A percentile compares a stretch with the other conserved stretches of the same genome.
These are phyloP conservation scores for Pterophyllum scalare DNA, from an alignment of 2,113 vertebrate species.

Conservation along the genomic window DNA sequence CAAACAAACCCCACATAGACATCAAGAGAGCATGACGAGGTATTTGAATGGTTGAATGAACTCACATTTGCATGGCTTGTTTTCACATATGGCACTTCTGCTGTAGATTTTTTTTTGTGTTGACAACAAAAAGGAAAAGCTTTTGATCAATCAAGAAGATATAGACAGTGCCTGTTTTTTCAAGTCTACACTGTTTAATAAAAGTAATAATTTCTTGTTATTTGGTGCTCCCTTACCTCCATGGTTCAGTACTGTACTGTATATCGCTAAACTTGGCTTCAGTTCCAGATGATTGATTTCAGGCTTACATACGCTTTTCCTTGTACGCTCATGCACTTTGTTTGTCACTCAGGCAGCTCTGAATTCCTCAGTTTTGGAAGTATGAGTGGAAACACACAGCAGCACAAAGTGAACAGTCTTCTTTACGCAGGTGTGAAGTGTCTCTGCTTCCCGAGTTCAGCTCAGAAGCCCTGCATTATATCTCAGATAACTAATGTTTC, in stretches of 20 bases:
- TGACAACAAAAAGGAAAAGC: neutral
- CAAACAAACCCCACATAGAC: neutral
- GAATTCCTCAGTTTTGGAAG: neutral
- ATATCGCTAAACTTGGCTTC: slow-evolving; percentile 20
- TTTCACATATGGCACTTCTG: neutral
- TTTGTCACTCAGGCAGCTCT: slow-evolving; percentile 7
- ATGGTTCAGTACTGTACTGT: slow-evolving; percentile 9
- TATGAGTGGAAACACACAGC: neutral
- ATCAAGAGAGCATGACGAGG: neutral
- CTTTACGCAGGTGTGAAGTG: neutral
- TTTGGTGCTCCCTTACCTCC: slow-evolving; percentile 36
- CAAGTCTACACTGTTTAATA: slow-evolving; percentile 29
- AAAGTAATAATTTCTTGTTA: slow-evolving; percentile 49
- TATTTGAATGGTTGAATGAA: neutral
- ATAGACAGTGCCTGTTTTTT: neutral
- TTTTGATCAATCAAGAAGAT: neutral
- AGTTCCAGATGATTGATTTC: slow-evolving; percentile 44
- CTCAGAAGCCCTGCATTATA: neutral
- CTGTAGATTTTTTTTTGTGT: slow-evolving; percentile 24
- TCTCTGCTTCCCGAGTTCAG: neutral
- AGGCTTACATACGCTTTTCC: slow-evolving; percentile 5
- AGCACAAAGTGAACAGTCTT: neutral
- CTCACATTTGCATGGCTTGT: neutral
- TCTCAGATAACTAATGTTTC: neutral
- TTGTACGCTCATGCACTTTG: neutral